Conservation (phyloP, 1,140 invertebrate genomes). For the Atta texana region DNA sequence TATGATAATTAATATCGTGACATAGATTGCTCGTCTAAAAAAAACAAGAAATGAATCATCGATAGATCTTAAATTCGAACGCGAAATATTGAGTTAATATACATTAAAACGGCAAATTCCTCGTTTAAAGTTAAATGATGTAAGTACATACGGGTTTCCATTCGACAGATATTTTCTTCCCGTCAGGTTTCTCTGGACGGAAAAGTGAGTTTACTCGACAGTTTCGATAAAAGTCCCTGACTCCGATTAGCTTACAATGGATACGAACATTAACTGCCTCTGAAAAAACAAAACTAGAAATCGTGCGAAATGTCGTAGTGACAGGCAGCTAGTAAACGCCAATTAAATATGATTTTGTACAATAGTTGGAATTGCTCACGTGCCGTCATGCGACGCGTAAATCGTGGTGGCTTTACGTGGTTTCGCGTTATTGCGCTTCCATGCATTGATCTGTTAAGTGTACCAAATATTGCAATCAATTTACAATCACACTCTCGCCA, state of each 20-base stretch:
- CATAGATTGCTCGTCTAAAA: background rate
- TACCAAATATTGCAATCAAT: constrained; percentile 43
- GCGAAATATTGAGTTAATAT: background rate
- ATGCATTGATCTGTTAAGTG: constrained; percentile 25
- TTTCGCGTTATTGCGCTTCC: constrained; percentile 1
- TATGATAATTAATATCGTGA: constrained; percentile 4
- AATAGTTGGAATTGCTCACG: constrained; percentile 32
- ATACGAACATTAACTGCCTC: constrained; percentile 23
- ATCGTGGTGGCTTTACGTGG: constrained; percentile 22
- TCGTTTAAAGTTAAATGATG: background rate
- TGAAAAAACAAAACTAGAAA: constrained; percentile 1
- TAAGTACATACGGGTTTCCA: background rate
- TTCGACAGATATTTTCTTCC: background rate
- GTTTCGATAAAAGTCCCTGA: constrained; percentile 49
- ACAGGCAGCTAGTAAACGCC: constrained; percentile 21
- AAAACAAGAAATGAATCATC: constrained; percentile 6
- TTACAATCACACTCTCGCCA: constrained; percentile 16
- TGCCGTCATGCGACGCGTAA: constrained; percentile 26
- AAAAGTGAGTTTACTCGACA: constrained; percentile 35
- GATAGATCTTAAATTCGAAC: background rate
- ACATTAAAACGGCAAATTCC: background rate
- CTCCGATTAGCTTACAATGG: constrained; percentile 33
- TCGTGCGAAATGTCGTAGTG: constrained; percentile 12
- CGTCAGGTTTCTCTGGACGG: background rate
- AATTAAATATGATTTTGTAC: constrained; percentile 47